Conservation (phyloP, 2,113 vertebrate species). For the Ariopsis seemanni region DNA sequence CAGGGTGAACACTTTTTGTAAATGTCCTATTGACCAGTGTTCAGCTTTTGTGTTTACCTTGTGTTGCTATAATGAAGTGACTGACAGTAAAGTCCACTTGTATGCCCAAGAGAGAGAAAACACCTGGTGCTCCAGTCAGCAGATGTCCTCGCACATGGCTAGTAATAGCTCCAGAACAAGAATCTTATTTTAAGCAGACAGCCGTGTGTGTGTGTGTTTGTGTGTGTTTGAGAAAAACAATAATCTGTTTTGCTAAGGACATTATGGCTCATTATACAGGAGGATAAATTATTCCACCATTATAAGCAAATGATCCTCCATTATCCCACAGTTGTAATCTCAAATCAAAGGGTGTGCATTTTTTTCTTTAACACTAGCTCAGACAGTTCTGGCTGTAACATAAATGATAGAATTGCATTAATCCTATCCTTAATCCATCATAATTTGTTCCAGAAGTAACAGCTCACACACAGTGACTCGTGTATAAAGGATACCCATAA, state of each 20-base stretch:
- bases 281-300: neutral
- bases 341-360: neutral
- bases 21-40: neutral
- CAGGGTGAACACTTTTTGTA: neutral
- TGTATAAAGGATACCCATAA: neutral
- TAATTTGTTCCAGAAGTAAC: neutral
- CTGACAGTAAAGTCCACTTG: neutral
- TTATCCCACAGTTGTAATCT: neutral
- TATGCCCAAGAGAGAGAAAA: neutral
- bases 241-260: neutral
- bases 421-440: too few species aligned
- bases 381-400: neutral
- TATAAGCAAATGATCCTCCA: neutral
- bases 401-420: neutral
- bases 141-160: conserved; percentile 2
- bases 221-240: neutral
- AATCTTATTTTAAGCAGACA: neutral
- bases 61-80: neutral
- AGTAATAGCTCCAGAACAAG: conserved; percentile 11
- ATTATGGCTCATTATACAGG: neutral
- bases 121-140: conserved; percentile 14
- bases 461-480: neutral
- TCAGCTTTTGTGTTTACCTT: neutral
- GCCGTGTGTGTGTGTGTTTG: conserved; percentile 4
- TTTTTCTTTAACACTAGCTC: neutral